Evolutionary conservation across 1,140 invertebrate species (phyloP).

Genomic region (Helicoverpa zea): DNA sequence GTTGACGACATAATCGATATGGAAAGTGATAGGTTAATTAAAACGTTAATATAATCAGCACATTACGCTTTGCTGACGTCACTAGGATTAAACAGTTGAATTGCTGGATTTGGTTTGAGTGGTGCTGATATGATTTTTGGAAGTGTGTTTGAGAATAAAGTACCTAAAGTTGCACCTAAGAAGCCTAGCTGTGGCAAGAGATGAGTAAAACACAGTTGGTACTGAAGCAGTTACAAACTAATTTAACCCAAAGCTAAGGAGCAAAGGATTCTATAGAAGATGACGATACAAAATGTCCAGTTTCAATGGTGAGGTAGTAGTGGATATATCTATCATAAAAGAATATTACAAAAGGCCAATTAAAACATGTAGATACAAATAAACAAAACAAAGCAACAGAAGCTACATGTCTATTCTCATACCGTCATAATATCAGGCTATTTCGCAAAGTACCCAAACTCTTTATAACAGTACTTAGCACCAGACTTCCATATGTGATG

Average conservation of each 20-base stretch:
- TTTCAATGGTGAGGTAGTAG: too few relatives aligned
- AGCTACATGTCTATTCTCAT: not conserved
- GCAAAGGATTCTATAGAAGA: too few relatives aligned
- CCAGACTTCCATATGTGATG: constrained; percentile 9
- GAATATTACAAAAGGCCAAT: not conserved
- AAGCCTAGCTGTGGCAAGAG: too few relatives aligned
- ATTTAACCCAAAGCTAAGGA: too few relatives aligned
- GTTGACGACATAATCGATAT: constrained; percentile 42
- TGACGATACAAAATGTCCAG: too few relatives aligned
- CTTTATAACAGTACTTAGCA: constrained; percentile 2
- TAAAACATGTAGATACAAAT: not conserved
- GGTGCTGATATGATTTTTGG: not conserved
- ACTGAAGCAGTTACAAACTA: too few relatives aligned
- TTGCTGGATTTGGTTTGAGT: not conserved
- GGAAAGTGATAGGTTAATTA: constrained; percentile 36
- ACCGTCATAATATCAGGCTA: not conserved
- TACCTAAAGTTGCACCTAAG: too few relatives aligned
- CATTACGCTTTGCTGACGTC: constrained; percentile 11
- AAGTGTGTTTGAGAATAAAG: not conserved
- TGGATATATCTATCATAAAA: too few relatives aligned
- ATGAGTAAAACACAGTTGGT: too few relatives aligned
- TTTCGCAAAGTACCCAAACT: not conserved
- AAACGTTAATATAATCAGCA: constrained; percentile 28
- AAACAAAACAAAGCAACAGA: not conserved
- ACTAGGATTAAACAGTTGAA: not conserved